phyloP scores from a whole-genome alignment of 2,888 invertebrate species.

The Scrobipalpa atriplicella region DNA sequence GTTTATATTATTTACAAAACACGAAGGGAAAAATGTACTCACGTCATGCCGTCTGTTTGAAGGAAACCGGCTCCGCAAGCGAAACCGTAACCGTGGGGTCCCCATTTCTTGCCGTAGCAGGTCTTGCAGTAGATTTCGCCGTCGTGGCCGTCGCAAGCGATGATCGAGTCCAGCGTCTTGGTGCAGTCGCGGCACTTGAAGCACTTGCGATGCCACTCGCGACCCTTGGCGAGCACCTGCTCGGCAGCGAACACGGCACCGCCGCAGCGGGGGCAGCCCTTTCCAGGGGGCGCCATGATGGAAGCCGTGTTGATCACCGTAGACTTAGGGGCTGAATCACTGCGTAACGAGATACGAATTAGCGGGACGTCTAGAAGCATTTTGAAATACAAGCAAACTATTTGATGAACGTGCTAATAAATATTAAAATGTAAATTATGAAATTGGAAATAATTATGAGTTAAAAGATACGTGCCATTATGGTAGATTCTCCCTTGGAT shows the following conservation, averaged over 20 bases:
- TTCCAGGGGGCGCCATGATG: constrained; percentile 91
- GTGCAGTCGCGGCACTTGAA: constrained; percentile 96
- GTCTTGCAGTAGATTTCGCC: constrained; percentile 97
- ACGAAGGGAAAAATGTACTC: constrained; percentile 57
- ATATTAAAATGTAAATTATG: neutral
- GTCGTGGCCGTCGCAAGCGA: constrained; percentile 97
- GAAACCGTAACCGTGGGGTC: constrained; percentile 98
- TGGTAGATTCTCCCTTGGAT: neutral
- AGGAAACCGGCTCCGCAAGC: constrained; percentile 97
- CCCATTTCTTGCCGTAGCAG: constrained; percentile 99
- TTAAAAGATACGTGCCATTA: neutral
- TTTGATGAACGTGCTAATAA: neutral
- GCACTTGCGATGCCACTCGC: constrained; percentile 96
- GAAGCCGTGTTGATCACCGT: constrained; percentile 90
- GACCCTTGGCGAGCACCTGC: constrained; percentile 94
- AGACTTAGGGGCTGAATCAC: constrained; percentile 89
- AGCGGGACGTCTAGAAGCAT: neutral
- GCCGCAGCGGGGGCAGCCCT: constrained; percentile 95
- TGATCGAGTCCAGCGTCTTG: constrained; percentile 97
- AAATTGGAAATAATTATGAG: neutral
- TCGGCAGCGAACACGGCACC: constrained; percentile 97
- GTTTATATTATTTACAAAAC: too few relatives aligned
- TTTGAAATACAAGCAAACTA: neutral
- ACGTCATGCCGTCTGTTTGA: constrained; percentile 95
- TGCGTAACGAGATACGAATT: constrained; percentile 52